phyloP scores from a whole-genome alignment of 2,888 invertebrate species.

The Cotesia congregata region DNA sequence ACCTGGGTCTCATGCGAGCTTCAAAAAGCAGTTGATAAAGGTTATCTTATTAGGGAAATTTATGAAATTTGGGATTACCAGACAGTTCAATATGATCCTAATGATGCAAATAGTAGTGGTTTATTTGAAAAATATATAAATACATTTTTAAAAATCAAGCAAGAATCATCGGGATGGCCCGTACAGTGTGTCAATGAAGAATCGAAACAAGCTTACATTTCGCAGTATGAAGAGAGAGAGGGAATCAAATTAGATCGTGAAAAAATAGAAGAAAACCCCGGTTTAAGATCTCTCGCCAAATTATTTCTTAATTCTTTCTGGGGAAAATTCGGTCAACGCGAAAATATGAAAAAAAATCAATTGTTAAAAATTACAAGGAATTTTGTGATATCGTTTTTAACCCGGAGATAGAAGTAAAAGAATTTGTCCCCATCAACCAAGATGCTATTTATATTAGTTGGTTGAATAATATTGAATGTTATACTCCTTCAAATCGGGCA shows the following conservation, averaged over 20 bases:
- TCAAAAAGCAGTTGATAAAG: slow-evolving; percentile 55
- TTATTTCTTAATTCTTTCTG: slow-evolving; percentile 54
- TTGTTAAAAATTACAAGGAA: slow-evolving; percentile 15
- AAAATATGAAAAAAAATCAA: slow-evolving; percentile 33
- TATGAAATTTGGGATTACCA: slow-evolving; percentile 60
- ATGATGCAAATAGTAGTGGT: slow-evolving; percentile 43
- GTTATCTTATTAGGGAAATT: slow-evolving; percentile 57
- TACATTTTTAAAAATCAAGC: slow-evolving; percentile 52
- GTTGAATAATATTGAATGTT: slow-evolving; percentile 45
- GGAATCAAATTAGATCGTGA: slow-evolving; percentile 48
- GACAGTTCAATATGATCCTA: slow-evolving; percentile 46
- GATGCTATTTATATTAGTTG: slow-evolving; percentile 49
- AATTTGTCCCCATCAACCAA: slow-evolving; percentile 42
- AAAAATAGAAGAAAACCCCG: slow-evolving; percentile 51
- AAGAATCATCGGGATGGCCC: slow-evolving; percentile 53
- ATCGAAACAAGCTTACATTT: slow-evolving; percentile 16
- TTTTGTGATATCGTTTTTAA: slow-evolving; percentile 39
- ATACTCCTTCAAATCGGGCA: slow-evolving; percentile 34
- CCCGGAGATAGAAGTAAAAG: slow-evolving; percentile 44
- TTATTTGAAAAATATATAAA: slow-evolving; percentile 55
- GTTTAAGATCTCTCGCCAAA: slow-evolving; percentile 52
- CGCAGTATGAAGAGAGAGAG: slow-evolving; percentile 44
- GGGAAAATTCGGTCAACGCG: slow-evolving; percentile 36
- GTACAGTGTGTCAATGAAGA: slow-evolving; percentile 32
- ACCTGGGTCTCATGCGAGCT: slow-evolving; percentile 63